phyloP scores from a whole-genome alignment of 2,113 vertebrate genomes.

The Camelus bactrianus region DNA sequence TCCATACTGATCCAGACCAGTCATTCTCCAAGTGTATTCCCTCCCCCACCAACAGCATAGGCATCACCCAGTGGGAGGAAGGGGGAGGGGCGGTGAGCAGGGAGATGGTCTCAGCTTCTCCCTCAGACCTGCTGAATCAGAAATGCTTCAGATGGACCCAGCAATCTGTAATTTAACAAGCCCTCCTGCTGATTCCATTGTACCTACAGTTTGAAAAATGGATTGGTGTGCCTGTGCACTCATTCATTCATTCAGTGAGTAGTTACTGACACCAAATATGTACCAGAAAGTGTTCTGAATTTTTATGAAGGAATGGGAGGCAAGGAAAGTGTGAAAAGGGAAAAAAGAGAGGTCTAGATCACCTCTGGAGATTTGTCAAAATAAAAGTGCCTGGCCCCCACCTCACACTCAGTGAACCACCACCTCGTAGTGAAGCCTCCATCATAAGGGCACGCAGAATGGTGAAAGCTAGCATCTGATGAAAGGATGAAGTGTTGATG shows the following conservation, averaged over 20 bases:
- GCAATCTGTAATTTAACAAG: background rate
- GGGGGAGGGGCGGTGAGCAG: background rate
- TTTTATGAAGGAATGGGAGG: background rate
- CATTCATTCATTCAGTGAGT: background rate
- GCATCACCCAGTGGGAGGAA: background rate
- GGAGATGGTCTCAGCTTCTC: background rate
- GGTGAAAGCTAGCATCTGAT: background rate
- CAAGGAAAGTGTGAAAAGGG: background rate
- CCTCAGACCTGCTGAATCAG: background rate
- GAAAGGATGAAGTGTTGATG: background rate
- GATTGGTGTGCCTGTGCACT: background rate
- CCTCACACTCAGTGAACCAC: background rate
- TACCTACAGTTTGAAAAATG: background rate
- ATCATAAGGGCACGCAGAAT: background rate
- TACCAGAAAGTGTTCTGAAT: slow-evolving; percentile 1
- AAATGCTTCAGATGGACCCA: background rate
- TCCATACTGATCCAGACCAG: background rate
- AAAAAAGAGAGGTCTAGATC: background rate
- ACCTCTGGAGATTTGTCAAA: background rate
- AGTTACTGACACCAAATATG: background rate
- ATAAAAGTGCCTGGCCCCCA: background rate
- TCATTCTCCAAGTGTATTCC: background rate
- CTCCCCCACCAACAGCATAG: background rate
- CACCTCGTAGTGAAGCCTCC: background rate
- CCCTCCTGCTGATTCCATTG: background rate